phyloP scores from a whole-genome alignment of 1,140 invertebrate genomes.

The Trachymyrmex cornetzi region DNA sequence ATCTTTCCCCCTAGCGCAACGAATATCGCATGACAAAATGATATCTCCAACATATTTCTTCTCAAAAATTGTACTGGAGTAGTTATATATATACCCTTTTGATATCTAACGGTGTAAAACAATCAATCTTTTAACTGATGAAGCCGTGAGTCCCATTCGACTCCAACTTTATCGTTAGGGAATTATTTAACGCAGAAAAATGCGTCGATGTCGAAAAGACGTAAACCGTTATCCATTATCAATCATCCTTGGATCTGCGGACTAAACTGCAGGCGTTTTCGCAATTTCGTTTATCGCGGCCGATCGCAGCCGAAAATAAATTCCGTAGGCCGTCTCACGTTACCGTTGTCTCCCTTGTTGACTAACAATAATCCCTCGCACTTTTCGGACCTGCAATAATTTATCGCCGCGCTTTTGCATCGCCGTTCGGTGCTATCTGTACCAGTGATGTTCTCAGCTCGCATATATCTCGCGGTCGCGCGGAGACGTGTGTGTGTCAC shows the following conservation, averaged over 20 bases:
- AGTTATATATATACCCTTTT: too few species aligned
- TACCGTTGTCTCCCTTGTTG: not conserved
- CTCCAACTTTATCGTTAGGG: too few species aligned
- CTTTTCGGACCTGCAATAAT: not conserved
- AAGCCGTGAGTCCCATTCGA: too few species aligned
- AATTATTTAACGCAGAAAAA: not conserved
- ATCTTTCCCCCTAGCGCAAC: too few species aligned
- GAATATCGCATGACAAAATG: too few species aligned
- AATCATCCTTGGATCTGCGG: not conserved
- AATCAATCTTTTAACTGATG: too few species aligned
- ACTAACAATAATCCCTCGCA: slow-evolving; percentile 17
- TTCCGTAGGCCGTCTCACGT: not conserved
- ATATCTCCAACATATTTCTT: too few species aligned
- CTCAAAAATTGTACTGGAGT: too few species aligned
- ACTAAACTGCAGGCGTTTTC: not conserved
- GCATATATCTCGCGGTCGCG: slow-evolving; percentile 23
- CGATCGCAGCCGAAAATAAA: slow-evolving; percentile 36
- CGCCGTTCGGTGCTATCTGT: not conserved
- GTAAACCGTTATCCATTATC: not conserved
- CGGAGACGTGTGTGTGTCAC: slow-evolving; percentile 6
- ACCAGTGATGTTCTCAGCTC: not conserved
- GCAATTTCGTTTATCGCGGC: not conserved
- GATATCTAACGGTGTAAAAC: too few species aligned
- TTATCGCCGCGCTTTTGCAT: not conserved
- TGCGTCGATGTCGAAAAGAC: too few species aligned